Evolutionary conservation across 2,797 vertebrate genomes (phyloP).

Genomic region (Hypotaenidia okinawae): DNA sequence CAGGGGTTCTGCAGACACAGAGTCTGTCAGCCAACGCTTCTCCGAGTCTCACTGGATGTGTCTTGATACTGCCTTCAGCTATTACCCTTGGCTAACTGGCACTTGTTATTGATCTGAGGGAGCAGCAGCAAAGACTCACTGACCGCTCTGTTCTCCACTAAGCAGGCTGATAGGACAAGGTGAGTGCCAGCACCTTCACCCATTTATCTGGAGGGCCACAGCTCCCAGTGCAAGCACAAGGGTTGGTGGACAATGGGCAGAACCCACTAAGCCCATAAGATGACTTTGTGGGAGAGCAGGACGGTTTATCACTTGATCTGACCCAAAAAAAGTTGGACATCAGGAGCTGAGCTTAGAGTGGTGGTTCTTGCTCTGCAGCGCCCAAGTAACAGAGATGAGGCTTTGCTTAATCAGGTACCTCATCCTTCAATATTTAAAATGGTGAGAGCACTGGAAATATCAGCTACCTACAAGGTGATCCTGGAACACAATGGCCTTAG

Average conservation of each 20-base stretch:
- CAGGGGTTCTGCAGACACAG: background rate
- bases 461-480: background rate
- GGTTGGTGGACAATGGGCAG: background rate
- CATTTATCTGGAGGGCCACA: too few relatives aligned
- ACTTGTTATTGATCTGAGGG: background rate
- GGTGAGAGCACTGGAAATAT: background rate
- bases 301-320: too few relatives aligned
- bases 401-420: background rate
- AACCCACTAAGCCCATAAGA: too few relatives aligned
- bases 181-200: background rate
- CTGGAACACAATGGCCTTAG: background rate
- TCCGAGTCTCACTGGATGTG: background rate
- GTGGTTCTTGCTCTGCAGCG: background rate
- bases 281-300: background rate
- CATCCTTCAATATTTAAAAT: background rate
- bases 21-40: background rate
- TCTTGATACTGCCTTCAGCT: too few relatives aligned
- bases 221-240: fast-evolving
- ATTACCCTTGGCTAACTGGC: too few relatives aligned
- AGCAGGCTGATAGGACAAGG: background rate
- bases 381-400: fast-evolving
- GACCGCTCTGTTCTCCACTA: too few relatives aligned
- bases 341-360: background rate
- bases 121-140: background rate
- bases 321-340: background rate